Evolutionary conservation across 2,113 vertebrate genomes (phyloP), one percentile per base, ranked within the genome.

Genomic region (Pelusios castaneus): DNA sequence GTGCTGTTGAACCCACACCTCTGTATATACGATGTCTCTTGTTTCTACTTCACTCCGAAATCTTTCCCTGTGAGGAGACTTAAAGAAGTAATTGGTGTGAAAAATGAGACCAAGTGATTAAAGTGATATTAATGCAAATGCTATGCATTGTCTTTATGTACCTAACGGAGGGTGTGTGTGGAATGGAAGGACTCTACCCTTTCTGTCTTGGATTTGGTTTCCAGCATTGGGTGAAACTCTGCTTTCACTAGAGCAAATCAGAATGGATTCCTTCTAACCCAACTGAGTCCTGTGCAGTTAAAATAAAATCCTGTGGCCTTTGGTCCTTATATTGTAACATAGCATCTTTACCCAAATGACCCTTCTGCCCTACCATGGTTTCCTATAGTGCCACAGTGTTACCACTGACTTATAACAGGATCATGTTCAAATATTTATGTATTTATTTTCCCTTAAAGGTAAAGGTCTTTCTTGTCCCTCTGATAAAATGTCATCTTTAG

Each of bases 401-500:
- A 95, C 89, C 89, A 91, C 85, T 77, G 91, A 86, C 84, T 88
- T 93, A 5, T 84, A 80, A 91, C 56, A 58, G 90, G 82, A 73
- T 47, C 93, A 80, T 92, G 90, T 93, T 95, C 96, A 95, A 93
- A 97, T 87, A 96, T 91, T 84, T 80, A 85, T 94, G 92, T 95
- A n/a, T n/a, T n/a, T n/a, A n/a, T 56, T 89, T 88, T n/a, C 58
- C 41, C 24, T 24, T 10, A 67, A n/a, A 67, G 14, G 24, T 75
- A 75, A 75, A 75, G 24, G 41, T 75, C 24, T 10, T 43, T 45
- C 96, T 96, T 96, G 95, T 97, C 94, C 94, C 91, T 43, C 77
- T 78, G 90, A 93, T 94, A 96, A 95, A 95, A 91, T n/a, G 94
- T 73, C 80, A 83, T 54, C 41, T 41, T 43, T n/a, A n/a, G n/a